Evolutionary conservation across 1,140 invertebrate species (phyloP), one percentile per base, ranked within the genome.

Genomic region (Trichonephila clavata): DNA sequence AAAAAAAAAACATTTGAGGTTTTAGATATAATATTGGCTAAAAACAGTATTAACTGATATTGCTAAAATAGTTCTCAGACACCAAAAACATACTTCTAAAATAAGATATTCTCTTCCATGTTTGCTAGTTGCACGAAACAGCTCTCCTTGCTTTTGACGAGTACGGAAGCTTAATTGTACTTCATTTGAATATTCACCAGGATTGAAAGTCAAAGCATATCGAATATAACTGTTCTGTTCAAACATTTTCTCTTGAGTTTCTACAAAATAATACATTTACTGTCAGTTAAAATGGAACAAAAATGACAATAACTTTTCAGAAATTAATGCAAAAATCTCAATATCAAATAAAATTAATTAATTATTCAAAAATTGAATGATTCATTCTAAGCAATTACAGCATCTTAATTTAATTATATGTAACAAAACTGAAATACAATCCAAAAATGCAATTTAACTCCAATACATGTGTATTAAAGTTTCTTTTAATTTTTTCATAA

Each of bases 41-140:
- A 50, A 10, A 50, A 50, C 10, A 50, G 10, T 50, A 50, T 50
- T 50, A 13, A 50, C 1, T 50, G 10, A 50, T 10, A 50, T 50
- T 10, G 7, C 0, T 50, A 50, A 50, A 50, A 50, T 50, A 50
- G 3, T 50, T 50, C 7, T n/a, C 2, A 39, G 32, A 39, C 32
- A 39, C 32, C 32, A 13, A 50, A 86, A 86, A 65, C 81, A 61
- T 95, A 97, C 98, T 97, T 99, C 98, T 57, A 99, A 96, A 90
- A 99, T 98, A 16, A 98, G 98, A 95, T 99, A 99, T 96, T 99
- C 98, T 60, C 98, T 96, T 95, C 98, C 98, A 95, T 99, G 98
- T 95, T 99, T 98, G 96, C 99, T 98, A 94, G 98, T 98, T 0
- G 99, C 98, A 90, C 98, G 96, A 95, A 99, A 99, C 5, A 99